Conservation (phyloP, 2,888 invertebrate genomes). For the Operophtera brumata region DNA sequence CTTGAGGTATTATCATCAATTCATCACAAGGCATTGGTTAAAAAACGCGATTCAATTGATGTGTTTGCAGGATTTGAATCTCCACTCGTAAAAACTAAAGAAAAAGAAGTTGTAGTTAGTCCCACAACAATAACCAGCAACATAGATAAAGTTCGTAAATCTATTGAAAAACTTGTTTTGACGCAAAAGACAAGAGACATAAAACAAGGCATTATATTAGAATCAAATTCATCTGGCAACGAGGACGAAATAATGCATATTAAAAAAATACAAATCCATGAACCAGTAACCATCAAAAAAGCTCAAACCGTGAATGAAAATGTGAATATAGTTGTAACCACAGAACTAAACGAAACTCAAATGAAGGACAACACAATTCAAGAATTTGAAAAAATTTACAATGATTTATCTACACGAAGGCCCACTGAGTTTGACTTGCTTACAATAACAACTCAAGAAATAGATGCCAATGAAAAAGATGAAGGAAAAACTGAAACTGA, state of each 20-base stretch:
- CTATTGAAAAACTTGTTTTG: conserved; percentile 44
- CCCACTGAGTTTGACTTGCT: conserved; percentile 67
- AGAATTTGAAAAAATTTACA: conserved; percentile 67
- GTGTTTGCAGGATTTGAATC: conserved; percentile 57
- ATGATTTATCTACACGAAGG: conserved; percentile 56
- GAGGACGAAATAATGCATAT: background rate
- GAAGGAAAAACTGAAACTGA: conserved; percentile 16
- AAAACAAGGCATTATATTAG: conserved; percentile 30
- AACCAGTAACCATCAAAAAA: conserved; percentile 16
- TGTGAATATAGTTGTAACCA: conserved; percentile 23
- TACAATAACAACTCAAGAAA: conserved; percentile 38
- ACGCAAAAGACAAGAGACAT: conserved; percentile 35
- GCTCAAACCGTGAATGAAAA: background rate
- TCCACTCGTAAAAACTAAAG: conserved; percentile 38
- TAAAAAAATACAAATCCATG: background rate
- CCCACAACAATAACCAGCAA: conserved; percentile 6
- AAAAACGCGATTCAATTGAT: conserved; percentile 58
- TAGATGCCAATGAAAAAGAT: background rate
- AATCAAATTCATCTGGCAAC: conserved; percentile 23
- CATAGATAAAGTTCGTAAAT: conserved; percentile 39
- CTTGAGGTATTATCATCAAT: conserved; percentile 42
- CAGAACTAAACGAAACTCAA: conserved; percentile 27
- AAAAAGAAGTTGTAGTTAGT: conserved; percentile 20
- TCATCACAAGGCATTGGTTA: conserved; percentile 39
- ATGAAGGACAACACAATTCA: conserved; percentile 55